Evolutionary conservation across 2,797 vertebrate genomes (phyloP), one percentile per base, ranked within the genome.

Genomic region (Phalloptychus januarius): DNA sequence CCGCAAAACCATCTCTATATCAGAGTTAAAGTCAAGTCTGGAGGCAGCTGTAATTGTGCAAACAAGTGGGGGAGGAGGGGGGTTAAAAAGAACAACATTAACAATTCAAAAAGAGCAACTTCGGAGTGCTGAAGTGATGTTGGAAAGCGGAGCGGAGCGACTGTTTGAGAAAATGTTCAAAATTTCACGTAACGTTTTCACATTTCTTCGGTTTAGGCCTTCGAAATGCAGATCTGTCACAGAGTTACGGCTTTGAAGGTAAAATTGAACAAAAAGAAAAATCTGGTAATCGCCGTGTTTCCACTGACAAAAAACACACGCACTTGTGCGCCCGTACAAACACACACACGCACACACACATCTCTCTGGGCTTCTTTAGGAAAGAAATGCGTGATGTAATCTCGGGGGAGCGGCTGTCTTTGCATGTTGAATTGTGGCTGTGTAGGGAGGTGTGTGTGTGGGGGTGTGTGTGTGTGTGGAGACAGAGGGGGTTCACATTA

Each of bases 361-460:
- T 75, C 87, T 89, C 85, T 72, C 81, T 84, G 80, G 77, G 86
- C 83, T 87, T 83, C 89, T 91, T 90, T 81, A 88, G 84, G 87
- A 88, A 86, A 91, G 82, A 91, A 91, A 91, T 72, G 89, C 42
- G 52, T 93, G 90, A 91, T 94, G 91, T 93, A 91, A 92, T 93
- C 90, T 84, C 86, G 54, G 79, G 88, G 89, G 91, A 91, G 86
- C 80, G 85, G 87, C 81, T 92, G 83, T 86, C 81, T 90, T 88
- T 91, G 87, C 89, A 89, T 86, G 84, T 82, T 83, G 87, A 91
- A 89, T 91, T 85, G 87, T 85, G 86, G 78, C 72, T 86, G 85
- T 81, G 84, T 82, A 8, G 36, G 50, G 46, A 38, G 25, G 70
- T 48, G 16, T 74, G 50, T 2, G 48, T 56, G 48, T 40, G 71